phyloP scores from a whole-genome alignment of 2,113 vertebrate genomes.

The Petroica traversi region DNA sequence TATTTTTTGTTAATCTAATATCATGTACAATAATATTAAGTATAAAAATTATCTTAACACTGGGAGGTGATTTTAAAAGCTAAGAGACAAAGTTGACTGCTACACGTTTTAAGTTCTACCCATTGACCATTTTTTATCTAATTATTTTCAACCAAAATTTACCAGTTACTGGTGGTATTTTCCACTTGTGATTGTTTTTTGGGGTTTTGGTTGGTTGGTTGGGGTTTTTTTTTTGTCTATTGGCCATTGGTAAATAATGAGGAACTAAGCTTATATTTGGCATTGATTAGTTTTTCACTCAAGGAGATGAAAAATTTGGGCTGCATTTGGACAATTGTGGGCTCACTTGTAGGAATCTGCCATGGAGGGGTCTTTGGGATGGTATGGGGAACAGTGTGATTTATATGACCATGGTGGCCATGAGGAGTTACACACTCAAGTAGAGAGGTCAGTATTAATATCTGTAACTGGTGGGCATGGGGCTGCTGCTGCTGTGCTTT shows the following conservation, averaged over 20 bases:
- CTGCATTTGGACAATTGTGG: neutral
- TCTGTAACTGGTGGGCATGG: fast-evolving
- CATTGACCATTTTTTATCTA: neutral
- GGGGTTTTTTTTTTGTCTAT: neutral
- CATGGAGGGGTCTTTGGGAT: neutral
- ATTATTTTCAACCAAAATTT: neutral
- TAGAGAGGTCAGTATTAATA: neutral
- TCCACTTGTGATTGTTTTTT: no score
- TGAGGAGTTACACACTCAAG: neutral
- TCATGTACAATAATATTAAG: neutral
- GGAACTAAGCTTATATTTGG: neutral
- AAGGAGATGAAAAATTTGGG: neutral
- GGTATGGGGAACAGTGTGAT: fast-evolving
- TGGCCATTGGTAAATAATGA: neutral
- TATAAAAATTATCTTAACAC: neutral
- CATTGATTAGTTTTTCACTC: neutral
- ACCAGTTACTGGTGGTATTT: neutral
- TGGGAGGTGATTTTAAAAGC: neutral
- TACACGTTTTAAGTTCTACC: neutral
- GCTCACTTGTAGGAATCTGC: neutral
- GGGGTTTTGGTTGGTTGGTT: no score
- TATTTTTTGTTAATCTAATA: neutral
- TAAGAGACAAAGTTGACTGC: neutral
- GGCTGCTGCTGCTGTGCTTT: neutral
- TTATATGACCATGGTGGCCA: fast-evolving